These are phyloP conservation scores for Acronicta psi DNA, from an alignment of 2,888 invertebrate species.

Conservation along the genomic window DNA sequence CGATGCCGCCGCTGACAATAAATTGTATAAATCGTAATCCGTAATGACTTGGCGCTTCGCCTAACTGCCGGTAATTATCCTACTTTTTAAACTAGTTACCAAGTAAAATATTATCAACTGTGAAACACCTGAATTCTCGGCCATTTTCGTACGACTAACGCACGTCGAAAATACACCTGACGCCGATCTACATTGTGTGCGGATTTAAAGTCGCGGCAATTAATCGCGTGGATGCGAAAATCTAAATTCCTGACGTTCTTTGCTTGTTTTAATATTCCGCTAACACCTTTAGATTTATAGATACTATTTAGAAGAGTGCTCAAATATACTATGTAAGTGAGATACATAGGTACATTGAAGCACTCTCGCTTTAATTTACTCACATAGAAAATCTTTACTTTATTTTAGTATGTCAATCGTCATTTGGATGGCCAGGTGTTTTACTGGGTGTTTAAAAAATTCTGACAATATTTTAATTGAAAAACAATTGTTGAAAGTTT, in stretches of 20 bases:
- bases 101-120: conserved; percentile 38
- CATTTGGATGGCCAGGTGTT: not conserved
- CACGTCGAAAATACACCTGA: conserved; percentile 24
- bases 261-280: not conserved
- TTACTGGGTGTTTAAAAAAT: too few species aligned
- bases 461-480: too few species aligned
- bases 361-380: too few species aligned
- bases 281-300: conserved; percentile 27
- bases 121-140: conserved; percentile 56
- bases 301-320: conserved; percentile 18
- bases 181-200: conserved; percentile 21
- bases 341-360: too few species aligned
- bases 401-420: not conserved
- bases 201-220: conserved; percentile 11
- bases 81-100: conserved; percentile 43
- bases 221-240: conserved; percentile 4
- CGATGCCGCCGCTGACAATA: conserved; percentile 32
- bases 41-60: conserved; percentile 64
- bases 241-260: conserved; percentile 13
- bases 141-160: not conserved
- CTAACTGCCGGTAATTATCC: conserved; percentile 62
- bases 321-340: too few species aligned
- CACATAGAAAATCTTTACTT: not conserved
- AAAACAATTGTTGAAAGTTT: too few species aligned
- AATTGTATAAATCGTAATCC: conserved; percentile 51